Conservation (phyloP, 2,888 invertebrate genomes). For the Perizoma flavofasciatum region DNA sequence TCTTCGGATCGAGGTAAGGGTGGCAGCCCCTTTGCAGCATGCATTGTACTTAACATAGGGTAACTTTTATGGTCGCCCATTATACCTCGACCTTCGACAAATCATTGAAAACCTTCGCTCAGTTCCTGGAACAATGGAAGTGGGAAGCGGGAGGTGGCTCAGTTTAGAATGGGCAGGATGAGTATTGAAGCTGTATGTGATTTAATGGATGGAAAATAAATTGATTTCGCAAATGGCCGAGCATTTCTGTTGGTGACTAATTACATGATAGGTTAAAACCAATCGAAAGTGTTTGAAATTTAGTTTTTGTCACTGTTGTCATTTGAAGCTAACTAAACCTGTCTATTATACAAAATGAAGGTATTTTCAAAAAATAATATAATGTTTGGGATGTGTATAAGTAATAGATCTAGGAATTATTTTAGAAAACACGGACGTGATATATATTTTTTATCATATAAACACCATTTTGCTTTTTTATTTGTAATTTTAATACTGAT, state of each 20-base stretch:
- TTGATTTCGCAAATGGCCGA: slow-evolving; percentile 72
- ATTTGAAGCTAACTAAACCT: no score
- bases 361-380: no score
- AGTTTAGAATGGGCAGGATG: slow-evolving; percentile 48
- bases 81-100: slow-evolving; percentile 49
- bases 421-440: no score
- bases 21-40: slow-evolving; percentile 71
- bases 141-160: slow-evolving; percentile 48
- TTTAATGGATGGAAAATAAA: slow-evolving; percentile 80
- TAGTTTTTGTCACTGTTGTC: no score
- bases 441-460: no score
- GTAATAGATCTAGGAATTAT: no score
- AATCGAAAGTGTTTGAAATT: slow-evolving; percentile 8
- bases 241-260: slow-evolving; percentile 51
- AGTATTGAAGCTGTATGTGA: slow-evolving; percentile 72
- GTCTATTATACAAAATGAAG: no score
- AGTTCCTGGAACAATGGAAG: slow-evolving; percentile 36
- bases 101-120: slow-evolving; percentile 52
- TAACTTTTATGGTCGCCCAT: slow-evolving; percentile 74
- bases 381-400: no score
- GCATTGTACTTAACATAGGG: slow-evolving; percentile 77
- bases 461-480: no score
- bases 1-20: slow-evolving; percentile 60
- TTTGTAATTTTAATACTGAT: no score
- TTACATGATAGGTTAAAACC: slow-evolving; percentile 37